A percentile compares a stretch with the other conserved stretches of the same genome.
Conservation (phyloP, 2,797 vertebrate species). For the Danio albolineatus region DNA sequence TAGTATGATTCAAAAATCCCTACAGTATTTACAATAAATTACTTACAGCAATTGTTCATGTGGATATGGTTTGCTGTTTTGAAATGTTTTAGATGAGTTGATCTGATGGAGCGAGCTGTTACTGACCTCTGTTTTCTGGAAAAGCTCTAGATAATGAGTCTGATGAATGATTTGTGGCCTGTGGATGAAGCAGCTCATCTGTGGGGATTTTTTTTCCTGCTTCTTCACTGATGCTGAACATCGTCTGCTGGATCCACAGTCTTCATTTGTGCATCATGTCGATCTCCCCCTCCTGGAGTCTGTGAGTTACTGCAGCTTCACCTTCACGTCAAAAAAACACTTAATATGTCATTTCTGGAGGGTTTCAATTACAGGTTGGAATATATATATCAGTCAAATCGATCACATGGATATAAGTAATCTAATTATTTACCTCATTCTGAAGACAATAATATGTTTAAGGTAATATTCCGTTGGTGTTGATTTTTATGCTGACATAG, state of each 20-base stretch:
- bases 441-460: too few relatives aligned
- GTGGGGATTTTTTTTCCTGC: neutral
- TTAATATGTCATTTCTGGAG: neutral
- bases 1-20: too few relatives aligned
- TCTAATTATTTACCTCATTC: too few relatives aligned
- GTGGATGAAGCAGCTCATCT: neutral
- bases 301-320: slow-evolving; percentile 23
- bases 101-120: neutral
- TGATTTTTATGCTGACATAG: too few relatives aligned
- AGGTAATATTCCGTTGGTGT: too few relatives aligned
- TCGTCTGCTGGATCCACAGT: neutral
- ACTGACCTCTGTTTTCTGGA: slow-evolving; percentile 4
- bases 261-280: slow-evolving; percentile 25
- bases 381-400: too few relatives aligned
- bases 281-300: slow-evolving; percentile 54
- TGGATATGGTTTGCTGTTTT: too few relatives aligned
- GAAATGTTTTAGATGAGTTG: too few relatives aligned
- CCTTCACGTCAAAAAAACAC: neutral
- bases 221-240: neutral
- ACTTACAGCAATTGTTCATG: too few relatives aligned
- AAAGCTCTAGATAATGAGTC: slow-evolving; percentile 38
- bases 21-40: too few relatives aligned
- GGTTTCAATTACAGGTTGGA: neutral
- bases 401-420: too few relatives aligned
- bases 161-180: slow-evolving; percentile 11